Evolutionary conservation across 1,140 invertebrate genomes (phyloP).

Genomic region (Brachionus koreanus): DNA sequence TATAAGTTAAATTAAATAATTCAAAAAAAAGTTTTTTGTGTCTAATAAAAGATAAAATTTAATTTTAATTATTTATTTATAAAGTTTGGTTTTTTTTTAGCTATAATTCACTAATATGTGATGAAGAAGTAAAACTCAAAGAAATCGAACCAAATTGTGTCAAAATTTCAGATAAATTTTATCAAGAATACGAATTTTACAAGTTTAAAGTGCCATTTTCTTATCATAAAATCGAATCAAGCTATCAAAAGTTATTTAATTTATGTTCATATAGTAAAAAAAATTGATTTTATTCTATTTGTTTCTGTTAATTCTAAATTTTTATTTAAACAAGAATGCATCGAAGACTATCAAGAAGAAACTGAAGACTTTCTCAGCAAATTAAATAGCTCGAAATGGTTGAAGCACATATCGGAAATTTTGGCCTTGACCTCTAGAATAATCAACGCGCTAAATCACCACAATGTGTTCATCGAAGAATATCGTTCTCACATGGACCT

Average conservation of each 20-base stretch:
- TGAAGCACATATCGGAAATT: neutral
- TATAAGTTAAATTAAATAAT: too few relatives aligned
- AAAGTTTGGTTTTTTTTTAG: too few relatives aligned
- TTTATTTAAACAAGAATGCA: neutral
- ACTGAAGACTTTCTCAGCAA: neutral
- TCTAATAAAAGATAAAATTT: too few relatives aligned
- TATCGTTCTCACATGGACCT: neutral
- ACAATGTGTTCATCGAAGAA: conserved; percentile 18
- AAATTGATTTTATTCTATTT: neutral
- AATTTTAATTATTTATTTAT: too few relatives aligned
- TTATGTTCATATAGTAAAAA: neutral
- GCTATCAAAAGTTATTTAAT: neutral
- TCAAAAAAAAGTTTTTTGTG: too few relatives aligned
- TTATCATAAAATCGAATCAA: conserved; percentile 7
- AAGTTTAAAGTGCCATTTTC: conserved; percentile 24
- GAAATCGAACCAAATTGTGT: neutral
- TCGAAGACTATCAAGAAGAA: conserved; percentile 1
- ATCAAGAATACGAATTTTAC: conserved; percentile 11
- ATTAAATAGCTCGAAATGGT: neutral
- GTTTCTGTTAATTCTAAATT: neutral
- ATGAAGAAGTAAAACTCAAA: neutral
- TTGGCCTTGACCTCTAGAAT: neutral
- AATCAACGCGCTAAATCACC: neutral
- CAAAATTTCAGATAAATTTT: neutral
- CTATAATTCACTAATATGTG: neutral